Percentiles rank a stretch among this genome's conserved stretches.
These are phyloP conservation scores for Cossypha dichroa DNA, from an alignment of 2,797 vertebrate species.

Conservation along the genomic window DNA sequence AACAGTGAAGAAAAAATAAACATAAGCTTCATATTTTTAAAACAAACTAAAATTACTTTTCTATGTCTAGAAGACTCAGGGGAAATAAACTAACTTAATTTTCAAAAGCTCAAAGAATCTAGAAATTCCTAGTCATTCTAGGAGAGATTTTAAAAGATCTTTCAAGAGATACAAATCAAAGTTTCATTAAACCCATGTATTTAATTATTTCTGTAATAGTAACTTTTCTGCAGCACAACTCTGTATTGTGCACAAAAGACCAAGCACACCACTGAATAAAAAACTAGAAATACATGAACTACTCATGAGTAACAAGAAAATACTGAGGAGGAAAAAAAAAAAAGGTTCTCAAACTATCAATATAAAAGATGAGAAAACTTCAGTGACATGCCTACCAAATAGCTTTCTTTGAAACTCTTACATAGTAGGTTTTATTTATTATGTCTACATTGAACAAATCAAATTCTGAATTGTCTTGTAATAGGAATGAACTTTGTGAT, in stretches of 20 bases:
- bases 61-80: neutral
- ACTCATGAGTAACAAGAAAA: neutral
- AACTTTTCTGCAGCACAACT: neutral
- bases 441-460: neutral
- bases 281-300: neutral
- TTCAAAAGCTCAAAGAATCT: neutral
- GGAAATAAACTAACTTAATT: neutral
- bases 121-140: neutral
- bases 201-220: neutral
- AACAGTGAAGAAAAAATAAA: neutral
- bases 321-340: neutral
- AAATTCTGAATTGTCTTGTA: neutral
- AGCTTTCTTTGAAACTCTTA: neutral
- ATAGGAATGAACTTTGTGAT: neutral
- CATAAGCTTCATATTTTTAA: neutral
- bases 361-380: neutral
- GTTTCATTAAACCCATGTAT: neutral
- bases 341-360: neutral
- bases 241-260: neutral
- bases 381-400: neutral
- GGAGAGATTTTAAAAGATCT: neutral
- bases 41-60: neutral
- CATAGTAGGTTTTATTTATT: neutral
- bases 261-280: neutral
- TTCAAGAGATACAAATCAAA: neutral